phyloP scores from a whole-genome alignment of 2,113 vertebrate species.

The Speoplatyrhinus poulsoni region DNA sequence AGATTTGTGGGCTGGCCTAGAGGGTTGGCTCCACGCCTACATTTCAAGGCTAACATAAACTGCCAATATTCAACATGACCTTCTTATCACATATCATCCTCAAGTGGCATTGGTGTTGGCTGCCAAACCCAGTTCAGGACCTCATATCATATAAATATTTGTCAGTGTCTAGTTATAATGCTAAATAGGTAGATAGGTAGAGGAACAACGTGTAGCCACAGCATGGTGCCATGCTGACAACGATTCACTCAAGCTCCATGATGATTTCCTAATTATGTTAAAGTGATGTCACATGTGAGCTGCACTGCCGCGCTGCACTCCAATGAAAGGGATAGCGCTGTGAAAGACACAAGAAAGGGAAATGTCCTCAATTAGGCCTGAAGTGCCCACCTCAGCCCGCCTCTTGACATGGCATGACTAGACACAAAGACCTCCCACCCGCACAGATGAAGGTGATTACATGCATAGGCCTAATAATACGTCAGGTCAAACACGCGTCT shows the following conservation, averaged over 20 bases:
- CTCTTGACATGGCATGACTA: constrained; percentile 1
- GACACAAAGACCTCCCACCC: constrained; percentile 11
- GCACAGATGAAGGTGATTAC: constrained; percentile 34
- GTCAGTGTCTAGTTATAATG: constrained; percentile 26
- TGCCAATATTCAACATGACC: constrained; percentile 46
- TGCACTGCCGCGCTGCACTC: neutral
- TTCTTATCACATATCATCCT: constrained; percentile 56
- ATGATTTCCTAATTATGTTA: neutral
- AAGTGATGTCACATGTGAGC: neutral
- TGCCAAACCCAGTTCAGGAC: constrained; percentile 28
- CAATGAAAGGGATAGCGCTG: constrained; percentile 1
- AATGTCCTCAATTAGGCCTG: constrained; percentile 4
- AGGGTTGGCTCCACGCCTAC: constrained; percentile 50
- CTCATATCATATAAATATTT: constrained; percentile 46
- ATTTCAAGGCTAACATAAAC: constrained; percentile 31
- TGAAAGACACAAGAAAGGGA: constrained; percentile 1
- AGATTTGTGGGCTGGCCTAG: constrained; percentile 41
- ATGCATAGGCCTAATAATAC: constrained; percentile 34
- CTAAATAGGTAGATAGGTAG: constrained; percentile 17
- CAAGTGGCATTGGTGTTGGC: constrained; percentile 32
- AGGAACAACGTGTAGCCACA: constrained; percentile 12
- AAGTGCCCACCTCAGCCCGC: constrained; percentile 11
- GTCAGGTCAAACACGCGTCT: constrained; percentile 46
- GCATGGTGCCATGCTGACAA: neutral
- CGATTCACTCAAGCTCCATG: neutral